Conservation (phyloP, 1,140 invertebrate species). For the Archivesica marissinica region DNA sequence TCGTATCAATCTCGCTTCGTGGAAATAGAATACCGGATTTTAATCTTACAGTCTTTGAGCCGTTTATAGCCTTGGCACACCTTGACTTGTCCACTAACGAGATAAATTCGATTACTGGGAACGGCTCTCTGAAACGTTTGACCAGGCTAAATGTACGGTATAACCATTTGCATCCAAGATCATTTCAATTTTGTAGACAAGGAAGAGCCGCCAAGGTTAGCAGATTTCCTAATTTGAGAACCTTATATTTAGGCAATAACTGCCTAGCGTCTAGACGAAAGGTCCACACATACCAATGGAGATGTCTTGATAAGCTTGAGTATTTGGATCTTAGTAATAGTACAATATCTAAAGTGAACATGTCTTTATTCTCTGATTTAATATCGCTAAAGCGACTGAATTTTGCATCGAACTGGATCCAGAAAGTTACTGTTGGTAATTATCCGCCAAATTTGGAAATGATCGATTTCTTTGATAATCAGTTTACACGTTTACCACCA, state of each 20-base stretch:
- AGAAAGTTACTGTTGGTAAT: not conserved
- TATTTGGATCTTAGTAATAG: not conserved
- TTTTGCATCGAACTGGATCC: not conserved
- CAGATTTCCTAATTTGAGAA: slow-evolving; percentile 3
- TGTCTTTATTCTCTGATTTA: not conserved
- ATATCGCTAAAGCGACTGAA: not conserved
- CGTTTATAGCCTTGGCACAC: not conserved
- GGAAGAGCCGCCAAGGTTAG: not conserved
- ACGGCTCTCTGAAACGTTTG: not conserved
- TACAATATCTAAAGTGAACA: not conserved
- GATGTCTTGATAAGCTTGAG: not conserved
- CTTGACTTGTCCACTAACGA: not conserved
- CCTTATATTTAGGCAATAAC: not conserved
- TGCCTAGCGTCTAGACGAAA: not conserved
- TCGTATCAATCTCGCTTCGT: not conserved
- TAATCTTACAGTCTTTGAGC: not conserved
- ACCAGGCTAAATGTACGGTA: not conserved
- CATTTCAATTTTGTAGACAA: not conserved
- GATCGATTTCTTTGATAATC: slow-evolving; percentile 5
- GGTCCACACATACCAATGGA: not conserved
- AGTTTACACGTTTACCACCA: not conserved
- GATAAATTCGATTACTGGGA: not conserved
- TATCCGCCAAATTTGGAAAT: not conserved
- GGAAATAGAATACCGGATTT: not conserved
- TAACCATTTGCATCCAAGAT: not conserved